A percentile compares a stretch with the other conserved stretches of the same genome.
phyloP scores from a whole-genome alignment of 2,888 invertebrate genomes.

The Gibbula magus region DNA sequence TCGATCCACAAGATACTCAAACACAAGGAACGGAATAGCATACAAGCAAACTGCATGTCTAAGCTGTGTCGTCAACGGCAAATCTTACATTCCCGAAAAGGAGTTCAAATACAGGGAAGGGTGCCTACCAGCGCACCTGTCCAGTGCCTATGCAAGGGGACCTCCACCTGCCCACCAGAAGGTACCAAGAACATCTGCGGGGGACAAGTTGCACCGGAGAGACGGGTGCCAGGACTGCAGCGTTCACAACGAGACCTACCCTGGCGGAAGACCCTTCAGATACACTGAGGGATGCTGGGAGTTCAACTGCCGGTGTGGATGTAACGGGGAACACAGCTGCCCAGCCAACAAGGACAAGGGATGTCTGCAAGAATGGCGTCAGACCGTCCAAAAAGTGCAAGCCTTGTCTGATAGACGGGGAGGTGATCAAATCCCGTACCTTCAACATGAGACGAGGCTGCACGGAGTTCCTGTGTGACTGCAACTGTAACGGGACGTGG shows the following conservation, averaged over 20 bases:
- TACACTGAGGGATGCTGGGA: constrained; percentile 54
- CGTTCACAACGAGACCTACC: constrained; percentile 34
- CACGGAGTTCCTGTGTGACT: constrained; percentile 51
- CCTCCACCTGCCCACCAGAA: constrained; percentile 37
- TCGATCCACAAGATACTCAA: constrained; percentile 34
- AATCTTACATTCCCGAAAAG: constrained; percentile 36
- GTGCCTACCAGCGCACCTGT: constrained; percentile 33
- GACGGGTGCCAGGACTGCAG: constrained; percentile 39
- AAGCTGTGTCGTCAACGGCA: constrained; percentile 31
- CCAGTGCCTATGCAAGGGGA: constrained; percentile 48
- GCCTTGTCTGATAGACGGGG: constrained; percentile 44
- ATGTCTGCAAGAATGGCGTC: constrained; percentile 40
- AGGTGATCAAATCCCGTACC: constrained; percentile 32
- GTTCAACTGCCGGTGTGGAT: constrained; percentile 59
- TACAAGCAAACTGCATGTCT: background rate
- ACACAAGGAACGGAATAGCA: constrained; percentile 28
- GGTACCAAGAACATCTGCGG: constrained; percentile 28
- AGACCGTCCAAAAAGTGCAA: constrained; percentile 33
- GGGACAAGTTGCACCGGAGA: background rate
- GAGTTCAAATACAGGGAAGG: constrained; percentile 50
- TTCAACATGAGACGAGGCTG: constrained; percentile 51
- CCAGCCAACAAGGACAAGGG: constrained; percentile 43
- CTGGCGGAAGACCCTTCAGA: constrained; percentile 41
- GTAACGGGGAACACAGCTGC: constrained; percentile 59
- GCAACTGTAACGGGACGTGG: constrained; percentile 59